Evolutionary conservation across 2,797 vertebrate genomes (phyloP).

Genomic region (Allobates femoralis): DNA sequence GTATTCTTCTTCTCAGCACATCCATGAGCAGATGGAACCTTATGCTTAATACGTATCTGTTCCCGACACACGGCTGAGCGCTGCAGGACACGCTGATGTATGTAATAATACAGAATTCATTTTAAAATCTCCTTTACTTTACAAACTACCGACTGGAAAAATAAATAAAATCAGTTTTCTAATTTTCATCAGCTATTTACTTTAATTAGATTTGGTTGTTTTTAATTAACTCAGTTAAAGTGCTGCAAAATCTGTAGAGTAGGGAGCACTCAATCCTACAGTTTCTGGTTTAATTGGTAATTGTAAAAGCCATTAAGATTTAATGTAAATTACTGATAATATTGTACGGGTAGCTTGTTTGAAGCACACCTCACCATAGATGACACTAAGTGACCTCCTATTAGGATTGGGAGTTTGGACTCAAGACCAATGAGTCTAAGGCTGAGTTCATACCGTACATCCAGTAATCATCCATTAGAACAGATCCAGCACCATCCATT

Average conservation of each 20-base stretch:
- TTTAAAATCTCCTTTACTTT: slow-evolving; percentile 35
- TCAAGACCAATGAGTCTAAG: no score
- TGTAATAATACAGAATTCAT: slow-evolving; percentile 29
- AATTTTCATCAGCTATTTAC: slow-evolving; percentile 49
- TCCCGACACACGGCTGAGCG: slow-evolving; percentile 39
- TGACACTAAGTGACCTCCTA: neutral
- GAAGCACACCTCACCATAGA: slow-evolving; percentile 12
- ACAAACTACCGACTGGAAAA: slow-evolving; percentile 46
- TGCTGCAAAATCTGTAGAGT: slow-evolving; percentile 50
- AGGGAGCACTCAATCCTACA: slow-evolving; percentile 29
- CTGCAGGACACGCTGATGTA: slow-evolving; percentile 20
- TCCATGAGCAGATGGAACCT: slow-evolving; percentile 19
- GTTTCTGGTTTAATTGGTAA: slow-evolving; percentile 49
- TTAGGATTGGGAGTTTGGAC: neutral
- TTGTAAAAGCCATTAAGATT: slow-evolving; percentile 50
- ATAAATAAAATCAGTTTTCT: slow-evolving; percentile 53
- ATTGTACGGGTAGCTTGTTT: slow-evolving; percentile 17
- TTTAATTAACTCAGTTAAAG: slow-evolving; percentile 58
- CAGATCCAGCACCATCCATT: no score
- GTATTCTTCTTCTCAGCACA: slow-evolving; percentile 35
- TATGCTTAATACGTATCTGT: slow-evolving; percentile 13
- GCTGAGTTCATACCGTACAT: no score
- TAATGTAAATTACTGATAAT: slow-evolving; percentile 41
- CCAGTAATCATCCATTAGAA: no score
- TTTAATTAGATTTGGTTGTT: slow-evolving; percentile 52